Base-by-base conservation (phyloP, 2,113 vertebrate species). In the Rhizomys pruinosus region DNA sequence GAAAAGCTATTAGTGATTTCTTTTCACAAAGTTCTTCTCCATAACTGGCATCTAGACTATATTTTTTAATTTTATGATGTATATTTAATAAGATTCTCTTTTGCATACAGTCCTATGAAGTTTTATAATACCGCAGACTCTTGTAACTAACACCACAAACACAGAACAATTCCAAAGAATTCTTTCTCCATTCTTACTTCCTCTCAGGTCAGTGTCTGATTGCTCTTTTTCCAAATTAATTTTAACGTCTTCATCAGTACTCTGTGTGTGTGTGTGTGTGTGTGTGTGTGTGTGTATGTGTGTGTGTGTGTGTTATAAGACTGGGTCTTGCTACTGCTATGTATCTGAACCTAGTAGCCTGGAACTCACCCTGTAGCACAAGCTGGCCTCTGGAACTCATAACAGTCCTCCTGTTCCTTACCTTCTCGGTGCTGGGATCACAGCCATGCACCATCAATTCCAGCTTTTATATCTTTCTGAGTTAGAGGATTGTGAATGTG, bases 101-200 rank as follows among this genome's bases (percentile, higher is more conserved):
- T 29, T 11, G 25, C 44, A 32, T n/a, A n/a, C 16, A 84, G 16
- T 55, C 76, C 57, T 44, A 2, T 42, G 47, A 78, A 61, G 29
- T 74, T 90, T 93, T 66, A 42, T 44, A 69, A 73, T 29, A 57
- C 79, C 27, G 47, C 37, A 55, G 84, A 89, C 87, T 79, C 66
- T 89, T 84, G 10, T 34, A 77, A 39, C 74, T 55, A 91, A 57
- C 5, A 20, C 71, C 20, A 81, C 74, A 86, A 44, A 29, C 29
- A 20, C 29, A 42, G 20, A 86, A 57, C 44, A 84, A 57, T 87
- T 57, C 69, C 42, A n/a, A 69, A 89, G 55, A 72, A n/a, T 17
- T 52, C 81, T 34, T 1, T 73, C n/a, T 27, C 52, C 5, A 0
- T 77, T 87, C 63, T 34, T 47, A 39, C 23, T 23, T 9, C 37